phyloP scores from a whole-genome alignment of 2,888 invertebrate species.

The Elegia similella region DNA sequence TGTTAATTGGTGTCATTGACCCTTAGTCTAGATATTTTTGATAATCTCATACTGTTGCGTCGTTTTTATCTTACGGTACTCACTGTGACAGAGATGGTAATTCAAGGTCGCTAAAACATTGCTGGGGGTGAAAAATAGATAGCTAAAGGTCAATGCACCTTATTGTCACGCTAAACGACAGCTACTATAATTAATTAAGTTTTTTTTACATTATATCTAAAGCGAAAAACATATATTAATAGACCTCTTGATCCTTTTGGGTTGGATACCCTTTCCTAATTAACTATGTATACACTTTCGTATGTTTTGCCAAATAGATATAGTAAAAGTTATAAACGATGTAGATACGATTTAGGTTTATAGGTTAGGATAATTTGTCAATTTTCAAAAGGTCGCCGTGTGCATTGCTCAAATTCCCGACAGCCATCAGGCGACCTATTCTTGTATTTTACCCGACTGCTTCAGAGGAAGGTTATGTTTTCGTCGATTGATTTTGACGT shows the following conservation, averaged over 20 bases:
- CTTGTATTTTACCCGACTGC: not conserved
- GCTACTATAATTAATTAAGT: no score
- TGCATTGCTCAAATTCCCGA: conserved; percentile 6
- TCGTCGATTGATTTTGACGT: conserved; percentile 5
- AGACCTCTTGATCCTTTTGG: not conserved
- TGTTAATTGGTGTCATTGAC: no score
- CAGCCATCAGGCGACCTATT: not conserved
- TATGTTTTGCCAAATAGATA: conserved; percentile 8
- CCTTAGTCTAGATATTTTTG: no score
- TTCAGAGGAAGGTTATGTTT: not conserved
- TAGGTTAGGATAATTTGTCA: not conserved
- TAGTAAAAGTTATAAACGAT: not conserved
- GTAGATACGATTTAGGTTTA: conserved; percentile 13
- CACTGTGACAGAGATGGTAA: no score
- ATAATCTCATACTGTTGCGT: no score
- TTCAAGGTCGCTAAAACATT: no score
- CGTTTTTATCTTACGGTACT: no score
- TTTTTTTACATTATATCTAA: no score
- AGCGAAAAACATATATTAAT: no score
- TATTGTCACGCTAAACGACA: no score
- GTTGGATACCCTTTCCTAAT: not conserved
- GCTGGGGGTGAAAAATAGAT: no score
- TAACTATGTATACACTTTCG: not conserved
- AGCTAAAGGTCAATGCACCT: no score
- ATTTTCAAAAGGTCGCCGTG: not conserved